Percentiles rank a stretch among this genome's conserved stretches.
Evolutionary conservation across 1,140 invertebrate genomes (phyloP).

Genomic region (Periplaneta americana): DNA sequence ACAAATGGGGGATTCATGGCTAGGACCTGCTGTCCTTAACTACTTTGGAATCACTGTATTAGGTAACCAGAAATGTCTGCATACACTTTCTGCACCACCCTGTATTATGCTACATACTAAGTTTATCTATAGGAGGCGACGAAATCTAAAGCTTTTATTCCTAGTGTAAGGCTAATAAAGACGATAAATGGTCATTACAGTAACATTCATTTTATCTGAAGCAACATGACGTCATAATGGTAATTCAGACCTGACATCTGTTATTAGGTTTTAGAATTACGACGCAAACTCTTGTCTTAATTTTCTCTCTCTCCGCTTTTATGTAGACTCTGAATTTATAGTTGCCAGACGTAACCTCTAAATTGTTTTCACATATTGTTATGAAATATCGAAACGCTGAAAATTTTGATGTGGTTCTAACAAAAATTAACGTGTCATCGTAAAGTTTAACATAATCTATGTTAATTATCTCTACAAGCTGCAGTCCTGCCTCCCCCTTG

Average conservation of each 20-base stretch:
- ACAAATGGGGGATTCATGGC: too few species aligned
- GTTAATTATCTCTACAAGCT: not conserved
- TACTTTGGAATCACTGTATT: too few species aligned
- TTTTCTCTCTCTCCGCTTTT: too few species aligned
- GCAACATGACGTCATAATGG: not conserved
- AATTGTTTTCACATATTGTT: not conserved
- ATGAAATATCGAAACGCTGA: not conserved
- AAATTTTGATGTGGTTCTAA: not conserved
- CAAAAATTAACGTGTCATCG: not conserved
- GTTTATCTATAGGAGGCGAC: too few species aligned
- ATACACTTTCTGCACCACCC: too few species aligned
- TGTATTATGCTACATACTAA: too few species aligned
- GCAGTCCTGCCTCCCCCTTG: not conserved
- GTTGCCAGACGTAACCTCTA: not conserved
- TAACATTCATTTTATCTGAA: not conserved
- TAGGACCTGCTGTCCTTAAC: too few species aligned
- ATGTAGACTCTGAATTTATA: not conserved
- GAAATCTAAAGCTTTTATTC: too few species aligned
- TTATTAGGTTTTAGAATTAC: not conserved
- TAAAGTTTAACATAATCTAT: not conserved
- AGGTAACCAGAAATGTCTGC: too few species aligned
- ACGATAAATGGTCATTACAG: not conserved
- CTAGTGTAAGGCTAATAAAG: not conserved
- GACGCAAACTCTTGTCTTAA: not conserved
- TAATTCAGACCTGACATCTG: not conserved